Conservation (phyloP, 2,113 vertebrate species). For the Polypterus bichir region DNA sequence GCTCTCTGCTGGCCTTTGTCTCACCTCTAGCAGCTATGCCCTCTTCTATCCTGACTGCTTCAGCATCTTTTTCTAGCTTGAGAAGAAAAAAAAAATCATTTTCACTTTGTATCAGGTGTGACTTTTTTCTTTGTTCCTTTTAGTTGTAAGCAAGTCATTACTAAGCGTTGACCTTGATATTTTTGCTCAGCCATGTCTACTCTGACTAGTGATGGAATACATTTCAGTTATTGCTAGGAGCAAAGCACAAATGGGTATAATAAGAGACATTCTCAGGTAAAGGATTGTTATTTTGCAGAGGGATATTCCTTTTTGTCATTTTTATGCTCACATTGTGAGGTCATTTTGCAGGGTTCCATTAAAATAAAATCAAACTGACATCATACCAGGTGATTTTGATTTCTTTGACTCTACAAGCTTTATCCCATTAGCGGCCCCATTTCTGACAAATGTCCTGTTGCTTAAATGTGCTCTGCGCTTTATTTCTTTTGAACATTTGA, state of each 20-base stretch:
- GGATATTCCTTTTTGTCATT: too few species aligned
- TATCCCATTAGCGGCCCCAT: too few species aligned
- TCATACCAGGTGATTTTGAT: too few species aligned
- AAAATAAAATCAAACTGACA: neutral
- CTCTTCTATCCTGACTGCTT: neutral
- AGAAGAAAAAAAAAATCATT: neutral
- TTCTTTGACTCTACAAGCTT: too few species aligned
- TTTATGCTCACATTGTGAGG: too few species aligned
- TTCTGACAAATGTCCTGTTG: too few species aligned
- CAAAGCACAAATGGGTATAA: conserved; percentile 3
- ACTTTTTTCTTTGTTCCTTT: neutral
- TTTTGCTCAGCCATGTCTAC: conserved; percentile 3
- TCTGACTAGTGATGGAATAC: conserved; percentile 6
- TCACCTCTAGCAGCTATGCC: neutral
- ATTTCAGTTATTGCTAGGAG: conserved; percentile 3
- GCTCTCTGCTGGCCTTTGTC: conserved; percentile 1
- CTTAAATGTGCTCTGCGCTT: too few species aligned
- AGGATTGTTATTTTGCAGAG: too few species aligned
- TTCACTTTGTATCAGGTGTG: neutral
- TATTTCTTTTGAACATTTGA: too few species aligned
- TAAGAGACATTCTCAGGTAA: too few species aligned
- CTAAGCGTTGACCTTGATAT: conserved; percentile 12
- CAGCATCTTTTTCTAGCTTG: too few species aligned
- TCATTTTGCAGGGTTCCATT: neutral
- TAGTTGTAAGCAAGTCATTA: neutral